Percentiles rank a stretch among this genome's conserved stretches.
Conservation (phyloP, 1,140 invertebrate genomes). For the Euura saliciscinereae region DNA sequence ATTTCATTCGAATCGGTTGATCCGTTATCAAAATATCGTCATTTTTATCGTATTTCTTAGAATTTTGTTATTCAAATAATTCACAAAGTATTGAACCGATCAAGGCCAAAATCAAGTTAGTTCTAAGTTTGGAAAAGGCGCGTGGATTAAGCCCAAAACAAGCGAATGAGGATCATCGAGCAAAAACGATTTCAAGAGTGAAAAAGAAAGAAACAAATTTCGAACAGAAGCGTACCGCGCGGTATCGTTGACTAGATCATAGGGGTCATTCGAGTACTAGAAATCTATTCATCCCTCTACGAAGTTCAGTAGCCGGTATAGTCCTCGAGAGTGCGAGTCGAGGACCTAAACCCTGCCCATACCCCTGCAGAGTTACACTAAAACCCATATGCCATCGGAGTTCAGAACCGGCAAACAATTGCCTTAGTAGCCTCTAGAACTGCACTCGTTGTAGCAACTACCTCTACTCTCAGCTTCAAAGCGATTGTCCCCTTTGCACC, state of each 20-base stretch:
- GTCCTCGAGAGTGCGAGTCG: background rate
- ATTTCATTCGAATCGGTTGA: too few relatives aligned
- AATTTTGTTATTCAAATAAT: too few relatives aligned
- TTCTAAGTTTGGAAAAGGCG: too few relatives aligned
- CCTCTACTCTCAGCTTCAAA: background rate
- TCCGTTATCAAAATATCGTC: too few relatives aligned
- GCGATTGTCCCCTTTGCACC: slow-evolving; percentile 4
- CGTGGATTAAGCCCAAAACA: too few relatives aligned
- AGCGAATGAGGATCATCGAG: too few relatives aligned
- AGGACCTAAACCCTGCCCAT: background rate
- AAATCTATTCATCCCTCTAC: background rate
- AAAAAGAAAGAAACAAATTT: background rate
- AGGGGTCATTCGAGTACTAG: background rate
- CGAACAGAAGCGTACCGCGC: background rate
- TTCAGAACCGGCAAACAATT: background rate
- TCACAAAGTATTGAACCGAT: too few relatives aligned
- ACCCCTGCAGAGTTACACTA: background rate
- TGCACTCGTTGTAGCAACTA: too few relatives aligned
- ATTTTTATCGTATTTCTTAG: too few relatives aligned
- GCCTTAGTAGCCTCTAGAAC: background rate
- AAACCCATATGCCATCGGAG: background rate
- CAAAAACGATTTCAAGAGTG: too few relatives aligned
- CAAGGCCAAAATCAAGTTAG: too few relatives aligned
- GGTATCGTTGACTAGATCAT: slow-evolving; percentile 1
- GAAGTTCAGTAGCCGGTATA: background rate